Percentiles rank a stretch among this genome's conserved stretches.
Conservation (phyloP, 2,888 invertebrate genomes). For the Thymelicus sylvestris region DNA sequence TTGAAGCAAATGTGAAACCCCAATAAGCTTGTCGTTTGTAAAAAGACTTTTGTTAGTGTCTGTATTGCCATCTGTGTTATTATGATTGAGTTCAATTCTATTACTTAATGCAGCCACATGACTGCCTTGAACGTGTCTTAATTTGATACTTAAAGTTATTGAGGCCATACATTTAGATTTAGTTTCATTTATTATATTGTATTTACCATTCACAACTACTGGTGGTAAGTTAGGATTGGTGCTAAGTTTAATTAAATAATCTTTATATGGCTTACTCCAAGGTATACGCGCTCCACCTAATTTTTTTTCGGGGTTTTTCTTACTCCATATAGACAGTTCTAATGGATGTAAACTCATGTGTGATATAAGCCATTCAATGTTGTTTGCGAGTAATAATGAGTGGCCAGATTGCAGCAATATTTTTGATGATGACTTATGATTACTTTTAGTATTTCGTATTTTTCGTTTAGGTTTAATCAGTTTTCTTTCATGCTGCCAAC, state of each 20-base stretch:
- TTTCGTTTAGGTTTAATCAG: conserved; percentile 50
- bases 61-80: background rate
- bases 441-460: conserved; percentile 43
- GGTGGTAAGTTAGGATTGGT: conserved; percentile 45
- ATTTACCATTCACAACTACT: conserved; percentile 49
- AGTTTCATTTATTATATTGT: conserved; percentile 62
- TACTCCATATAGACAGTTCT: conserved; percentile 60
- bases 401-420: conserved; percentile 48
- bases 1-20: background rate
- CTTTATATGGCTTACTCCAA: conserved; percentile 59
- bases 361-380: conserved; percentile 52
- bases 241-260: conserved; percentile 56
- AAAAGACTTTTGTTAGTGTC: background rate
- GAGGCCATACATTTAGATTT: conserved; percentile 62
- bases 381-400: conserved; percentile 55
- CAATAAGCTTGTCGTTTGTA: background rate
- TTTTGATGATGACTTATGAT: conserved; percentile 41
- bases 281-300: conserved; percentile 61
- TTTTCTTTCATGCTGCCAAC: conserved; percentile 39
- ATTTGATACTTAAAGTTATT: conserved; percentile 59
- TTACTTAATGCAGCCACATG: conserved; percentile 2
- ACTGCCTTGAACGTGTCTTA: conserved; percentile 43
- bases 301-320: conserved; percentile 48
- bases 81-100: background rate
- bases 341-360: conserved; percentile 65